Conservation (phyloP, 2,797 vertebrate genomes). For the Melanogrammus aeglefinus region DNA sequence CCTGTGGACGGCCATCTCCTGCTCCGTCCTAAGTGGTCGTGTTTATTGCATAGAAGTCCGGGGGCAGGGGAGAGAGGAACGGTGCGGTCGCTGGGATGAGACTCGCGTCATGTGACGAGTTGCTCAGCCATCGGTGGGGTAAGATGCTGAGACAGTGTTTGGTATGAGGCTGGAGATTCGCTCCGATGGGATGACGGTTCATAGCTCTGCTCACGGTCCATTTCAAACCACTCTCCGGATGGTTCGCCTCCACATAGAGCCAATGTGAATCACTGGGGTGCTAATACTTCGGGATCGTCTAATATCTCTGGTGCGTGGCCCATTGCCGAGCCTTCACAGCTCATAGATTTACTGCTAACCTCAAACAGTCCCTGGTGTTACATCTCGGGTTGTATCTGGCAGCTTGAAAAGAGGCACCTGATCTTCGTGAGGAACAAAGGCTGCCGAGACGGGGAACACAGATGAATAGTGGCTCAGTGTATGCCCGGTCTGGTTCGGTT, state of each 20-base stretch:
- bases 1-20: background rate
- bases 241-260: background rate
- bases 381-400: too few species aligned
- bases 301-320: background rate
- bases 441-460: too few species aligned
- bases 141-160: slow-evolving; percentile 19
- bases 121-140: slow-evolving; percentile 9
- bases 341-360: too few species aligned
- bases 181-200: slow-evolving; percentile 28
- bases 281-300: background rate
- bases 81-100: slow-evolving; percentile 4
- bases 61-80: background rate
- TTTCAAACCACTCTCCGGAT: background rate
- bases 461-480: too few species aligned
- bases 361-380: too few species aligned
- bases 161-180: slow-evolving; percentile 31
- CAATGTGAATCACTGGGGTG: background rate
- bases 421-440: too few species aligned
- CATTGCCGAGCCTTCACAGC: too few species aligned
- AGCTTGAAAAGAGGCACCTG: too few species aligned
- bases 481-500: background rate
- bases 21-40: slow-evolving; percentile 4
- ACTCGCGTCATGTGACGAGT: background rate
- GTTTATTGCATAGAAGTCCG: background rate
- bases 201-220: slow-evolving; percentile 1